Evolutionary conservation across 2,113 vertebrate genomes (phyloP).

Genomic region (Gobiocypris rarus): DNA sequence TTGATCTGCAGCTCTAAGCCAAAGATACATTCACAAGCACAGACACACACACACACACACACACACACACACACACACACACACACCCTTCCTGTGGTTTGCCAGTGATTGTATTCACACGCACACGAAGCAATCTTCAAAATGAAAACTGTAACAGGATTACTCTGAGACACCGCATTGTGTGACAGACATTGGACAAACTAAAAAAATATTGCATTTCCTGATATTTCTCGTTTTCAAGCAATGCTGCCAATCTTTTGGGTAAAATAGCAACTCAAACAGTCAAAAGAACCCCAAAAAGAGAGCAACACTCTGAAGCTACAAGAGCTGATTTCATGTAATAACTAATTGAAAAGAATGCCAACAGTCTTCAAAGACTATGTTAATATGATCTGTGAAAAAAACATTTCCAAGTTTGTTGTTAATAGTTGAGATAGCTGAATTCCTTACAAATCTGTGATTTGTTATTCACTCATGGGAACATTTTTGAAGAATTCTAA

Average conservation of each 20-base stretch:
- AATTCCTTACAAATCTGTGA: neutral
- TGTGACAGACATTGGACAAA: conserved; percentile 11
- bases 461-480: neutral
- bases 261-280: neutral
- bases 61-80: conserved; percentile 29
- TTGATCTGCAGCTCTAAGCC: conserved; percentile 54
- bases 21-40: conserved; percentile 47
- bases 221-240: conserved; percentile 22
- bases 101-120: conserved; percentile 30
- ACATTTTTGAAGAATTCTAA: neutral
- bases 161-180: conserved; percentile 20
- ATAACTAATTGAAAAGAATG: neutral
- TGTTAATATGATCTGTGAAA: neutral
- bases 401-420: neutral
- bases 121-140: conserved; percentile 26
- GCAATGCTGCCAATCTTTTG: neutral
- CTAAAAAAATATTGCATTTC: conserved; percentile 34
- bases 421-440: neutral
- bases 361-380: neutral
- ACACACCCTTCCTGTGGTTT: neutral
- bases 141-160: conserved; percentile 46
- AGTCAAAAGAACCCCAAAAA: neutral
- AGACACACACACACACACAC: conserved; percentile 12
- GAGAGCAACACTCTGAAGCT: neutral
- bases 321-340: neutral